Evolutionary conservation across 2,797 vertebrate genomes (phyloP).

Genomic region (Aselliscus stoliczkanus): DNA sequence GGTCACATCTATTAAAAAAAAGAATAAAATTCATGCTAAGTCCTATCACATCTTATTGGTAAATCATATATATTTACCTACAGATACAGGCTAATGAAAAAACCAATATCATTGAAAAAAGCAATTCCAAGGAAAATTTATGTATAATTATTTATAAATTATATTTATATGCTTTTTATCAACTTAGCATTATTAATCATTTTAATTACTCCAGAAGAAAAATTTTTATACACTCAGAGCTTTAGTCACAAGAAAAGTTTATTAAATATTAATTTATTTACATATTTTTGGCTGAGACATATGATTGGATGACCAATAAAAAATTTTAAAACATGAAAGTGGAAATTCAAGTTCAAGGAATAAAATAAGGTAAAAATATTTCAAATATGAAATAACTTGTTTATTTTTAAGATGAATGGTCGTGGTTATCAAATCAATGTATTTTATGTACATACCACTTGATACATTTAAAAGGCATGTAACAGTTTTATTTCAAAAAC

Average conservation of each 20-base stretch:
- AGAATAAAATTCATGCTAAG: constrained; percentile 19
- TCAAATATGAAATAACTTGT: background rate
- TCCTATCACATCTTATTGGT: background rate
- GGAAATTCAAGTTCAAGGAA: background rate
- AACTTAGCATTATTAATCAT: background rate
- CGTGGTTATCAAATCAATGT: background rate
- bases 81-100: background rate
- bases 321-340: background rate
- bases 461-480: background rate
- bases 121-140: background rate
- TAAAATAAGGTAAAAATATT: background rate
- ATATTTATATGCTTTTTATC: background rate
- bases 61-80: background rate
- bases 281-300: background rate
- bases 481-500: constrained; percentile 9
- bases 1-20: background rate
- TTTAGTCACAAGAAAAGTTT: background rate
- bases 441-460: background rate
- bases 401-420: background rate
- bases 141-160: background rate
- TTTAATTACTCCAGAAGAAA: constrained; percentile 4
- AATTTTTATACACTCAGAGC: background rate
- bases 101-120: background rate
- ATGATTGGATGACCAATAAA: background rate
- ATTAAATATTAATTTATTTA: constrained; percentile 27